Evolutionary conservation across 2,888 invertebrate genomes (phyloP).

Genomic region (Nymphalis urticae): DNA sequence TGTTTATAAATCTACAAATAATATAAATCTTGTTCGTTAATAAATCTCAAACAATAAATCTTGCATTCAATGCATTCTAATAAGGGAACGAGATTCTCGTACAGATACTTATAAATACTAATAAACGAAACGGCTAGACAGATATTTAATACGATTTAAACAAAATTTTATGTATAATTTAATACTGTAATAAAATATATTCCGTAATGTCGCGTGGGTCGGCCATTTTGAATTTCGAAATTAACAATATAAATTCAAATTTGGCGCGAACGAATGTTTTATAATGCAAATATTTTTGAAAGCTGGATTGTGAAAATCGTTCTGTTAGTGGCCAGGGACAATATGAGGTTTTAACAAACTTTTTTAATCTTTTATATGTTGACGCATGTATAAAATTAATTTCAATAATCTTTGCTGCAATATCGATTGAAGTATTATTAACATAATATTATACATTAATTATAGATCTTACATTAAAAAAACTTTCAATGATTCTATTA

Average conservation of each 20-base stretch:
- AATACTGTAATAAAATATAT: constrained; percentile 41
- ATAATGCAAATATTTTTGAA: constrained; percentile 57
- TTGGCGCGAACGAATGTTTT: constrained; percentile 53
- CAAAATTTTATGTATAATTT: constrained; percentile 42
- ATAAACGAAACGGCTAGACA: constrained; percentile 10
- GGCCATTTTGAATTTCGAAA: constrained; percentile 53
- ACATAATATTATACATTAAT: too few species aligned
- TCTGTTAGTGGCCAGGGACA: constrained; percentile 41
- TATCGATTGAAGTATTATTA: too few species aligned
- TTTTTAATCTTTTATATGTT: not conserved
- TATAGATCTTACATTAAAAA: too few species aligned
- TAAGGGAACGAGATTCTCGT: constrained; percentile 6
- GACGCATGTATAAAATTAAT: not conserved
- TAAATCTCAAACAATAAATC: constrained; percentile 23
- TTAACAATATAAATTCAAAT: constrained; percentile 61
- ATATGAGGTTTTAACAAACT: constrained; percentile 33
- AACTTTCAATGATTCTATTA: too few species aligned
- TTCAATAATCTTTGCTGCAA: too few species aligned
- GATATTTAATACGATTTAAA: constrained; percentile 25
- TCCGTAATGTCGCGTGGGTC: constrained; percentile 55
- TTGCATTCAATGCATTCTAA: constrained; percentile 31
- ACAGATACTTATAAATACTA: not conserved
- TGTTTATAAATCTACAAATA: too few species aligned
- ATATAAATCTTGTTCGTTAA: too few species aligned
- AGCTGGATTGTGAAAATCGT: constrained; percentile 49